phyloP scores from a whole-genome alignment of 2,113 vertebrate genomes.

The Strix uralensis region DNA sequence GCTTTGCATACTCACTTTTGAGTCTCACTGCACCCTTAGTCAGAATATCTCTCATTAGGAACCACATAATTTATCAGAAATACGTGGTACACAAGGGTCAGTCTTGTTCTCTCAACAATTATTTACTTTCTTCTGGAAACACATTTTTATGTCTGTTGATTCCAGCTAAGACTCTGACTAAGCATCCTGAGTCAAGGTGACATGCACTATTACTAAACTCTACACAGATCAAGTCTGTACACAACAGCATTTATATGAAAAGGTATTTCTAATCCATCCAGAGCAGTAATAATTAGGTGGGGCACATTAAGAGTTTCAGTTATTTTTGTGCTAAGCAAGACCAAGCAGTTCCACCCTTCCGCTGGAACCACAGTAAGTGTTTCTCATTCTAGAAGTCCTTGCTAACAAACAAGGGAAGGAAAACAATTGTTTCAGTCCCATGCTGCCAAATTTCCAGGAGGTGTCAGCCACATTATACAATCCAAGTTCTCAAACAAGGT shows the following conservation, averaged over 20 bases:
- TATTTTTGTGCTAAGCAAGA: constrained; percentile 45
- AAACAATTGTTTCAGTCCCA: constrained; percentile 20
- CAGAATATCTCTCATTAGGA: not conserved
- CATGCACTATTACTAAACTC: not conserved
- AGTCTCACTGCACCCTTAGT: not conserved
- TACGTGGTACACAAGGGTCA: not conserved
- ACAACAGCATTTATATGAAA: not conserved
- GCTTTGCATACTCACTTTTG: not conserved
- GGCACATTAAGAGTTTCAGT: constrained; percentile 29
- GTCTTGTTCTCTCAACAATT: not conserved
- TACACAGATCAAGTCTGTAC: constrained; percentile 1
- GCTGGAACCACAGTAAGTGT: not conserved
- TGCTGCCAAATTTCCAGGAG: constrained; percentile 41
- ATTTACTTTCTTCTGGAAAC: not conserved
- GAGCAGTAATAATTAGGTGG: not conserved
- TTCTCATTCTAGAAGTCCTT: constrained; percentile 32
- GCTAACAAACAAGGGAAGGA: constrained; percentile 55
- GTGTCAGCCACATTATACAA: constrained; percentile 26
- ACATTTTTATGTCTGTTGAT: not conserved
- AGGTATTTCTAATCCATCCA: constrained; percentile 30
- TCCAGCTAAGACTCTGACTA: constrained; percentile 1
- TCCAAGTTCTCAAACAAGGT: not conserved
- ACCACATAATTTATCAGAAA: not conserved
- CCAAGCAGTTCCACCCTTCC: constrained; percentile 48
- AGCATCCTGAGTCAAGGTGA: not conserved